Conservation (phyloP, 2,888 invertebrate species). For the Shargacucullia verbasci region DNA sequence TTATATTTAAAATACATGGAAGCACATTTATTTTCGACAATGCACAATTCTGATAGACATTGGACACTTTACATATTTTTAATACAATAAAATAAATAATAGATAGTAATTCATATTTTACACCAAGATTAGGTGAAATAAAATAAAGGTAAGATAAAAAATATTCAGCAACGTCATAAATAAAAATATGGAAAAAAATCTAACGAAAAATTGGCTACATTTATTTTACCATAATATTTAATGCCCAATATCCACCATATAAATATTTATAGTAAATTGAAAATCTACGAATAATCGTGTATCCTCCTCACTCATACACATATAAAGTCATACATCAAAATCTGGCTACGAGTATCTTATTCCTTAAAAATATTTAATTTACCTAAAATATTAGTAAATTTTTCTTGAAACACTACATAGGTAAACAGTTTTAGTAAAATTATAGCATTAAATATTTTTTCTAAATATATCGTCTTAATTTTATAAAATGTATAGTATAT, state of each 20-base stretch:
- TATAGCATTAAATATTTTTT: constrained; percentile 39
- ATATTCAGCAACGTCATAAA: too few relatives aligned
- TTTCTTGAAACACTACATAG: constrained; percentile 41
- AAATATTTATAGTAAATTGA: constrained; percentile 28
- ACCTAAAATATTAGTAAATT: constrained; percentile 35
- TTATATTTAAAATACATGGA: constrained; percentile 52
- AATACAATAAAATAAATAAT: too few relatives aligned
- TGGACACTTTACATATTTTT: constrained; percentile 22
- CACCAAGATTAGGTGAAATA: neutral
- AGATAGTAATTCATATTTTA: too few relatives aligned
- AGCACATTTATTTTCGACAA: constrained; percentile 57
- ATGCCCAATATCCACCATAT: constrained; percentile 30
- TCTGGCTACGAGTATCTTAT: constrained; percentile 56
- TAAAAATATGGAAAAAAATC: too few relatives aligned
- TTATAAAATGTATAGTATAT: constrained; percentile 42
- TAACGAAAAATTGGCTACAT: too few relatives aligned
- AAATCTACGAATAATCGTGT: constrained; percentile 35
- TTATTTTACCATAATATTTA: neutral
- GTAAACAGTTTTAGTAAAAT: constrained; percentile 45
- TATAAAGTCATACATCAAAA: constrained; percentile 34
- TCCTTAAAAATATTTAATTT: constrained; percentile 31
- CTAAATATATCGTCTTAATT: constrained; percentile 38
- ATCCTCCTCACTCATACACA: constrained; percentile 30
- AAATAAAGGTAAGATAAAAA: neutral
- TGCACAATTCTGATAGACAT: constrained; percentile 30